Evolutionary conservation across 2,113 vertebrate genomes (phyloP).

Genomic region (Chamaea fasciata): DNA sequence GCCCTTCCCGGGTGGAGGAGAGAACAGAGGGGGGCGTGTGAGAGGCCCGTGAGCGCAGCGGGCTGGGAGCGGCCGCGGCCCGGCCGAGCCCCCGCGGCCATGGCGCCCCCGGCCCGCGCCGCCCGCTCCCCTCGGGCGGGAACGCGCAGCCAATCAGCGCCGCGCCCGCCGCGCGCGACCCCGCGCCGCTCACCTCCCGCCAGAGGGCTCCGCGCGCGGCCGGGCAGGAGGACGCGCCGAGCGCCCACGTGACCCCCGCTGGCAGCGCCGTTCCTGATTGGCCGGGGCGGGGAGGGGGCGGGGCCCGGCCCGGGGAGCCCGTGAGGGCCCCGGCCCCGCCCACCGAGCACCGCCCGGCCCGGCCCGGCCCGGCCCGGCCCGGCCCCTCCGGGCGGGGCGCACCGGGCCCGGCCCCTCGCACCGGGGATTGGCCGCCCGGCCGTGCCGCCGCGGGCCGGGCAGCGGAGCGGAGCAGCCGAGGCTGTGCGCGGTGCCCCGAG

Average conservation of each 20-base stretch:
- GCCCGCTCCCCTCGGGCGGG: neutral
- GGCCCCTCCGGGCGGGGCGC: too few relatives aligned
- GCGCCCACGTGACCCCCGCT: neutral
- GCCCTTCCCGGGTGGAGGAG: accelerated
- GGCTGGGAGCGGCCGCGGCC: neutral
- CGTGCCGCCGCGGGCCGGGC: neutral
- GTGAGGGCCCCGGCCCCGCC: too few relatives aligned
- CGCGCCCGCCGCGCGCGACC: neutral
- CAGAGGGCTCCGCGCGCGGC: neutral
- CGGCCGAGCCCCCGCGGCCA: neutral
- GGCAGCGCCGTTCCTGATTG: neutral
- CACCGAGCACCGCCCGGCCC: too few relatives aligned
- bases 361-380: too few relatives aligned
- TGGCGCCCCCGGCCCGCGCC: neutral
- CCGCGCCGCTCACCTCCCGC: neutral
- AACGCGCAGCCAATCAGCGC: neutral
- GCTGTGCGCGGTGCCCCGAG: neutral
- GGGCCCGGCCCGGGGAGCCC: too few relatives aligned
- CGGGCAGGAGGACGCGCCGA: neutral
- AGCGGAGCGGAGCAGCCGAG: neutral
- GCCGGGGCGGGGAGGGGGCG: neutral
- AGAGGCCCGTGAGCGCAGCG: neutral
- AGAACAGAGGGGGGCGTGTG: neutral
- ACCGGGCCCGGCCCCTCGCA: neutral
- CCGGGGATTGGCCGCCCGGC: neutral